Percentiles rank a stretch among this genome's conserved stretches.
phyloP scores from a whole-genome alignment of 53 echinoderm and acorn worm species.

The Patiria pectinifera region DNA sequence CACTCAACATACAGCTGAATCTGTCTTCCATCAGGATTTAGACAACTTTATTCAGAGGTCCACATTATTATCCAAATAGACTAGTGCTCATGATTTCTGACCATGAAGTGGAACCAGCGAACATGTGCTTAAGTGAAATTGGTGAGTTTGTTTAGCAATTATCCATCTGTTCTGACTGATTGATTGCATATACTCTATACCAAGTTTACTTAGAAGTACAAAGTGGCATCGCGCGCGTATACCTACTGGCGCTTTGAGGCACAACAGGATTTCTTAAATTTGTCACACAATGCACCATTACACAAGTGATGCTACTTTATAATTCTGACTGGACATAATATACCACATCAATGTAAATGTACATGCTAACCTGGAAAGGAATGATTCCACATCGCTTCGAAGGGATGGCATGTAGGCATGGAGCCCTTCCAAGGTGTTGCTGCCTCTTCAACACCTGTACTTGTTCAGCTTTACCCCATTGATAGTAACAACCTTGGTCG shows the following conservation, averaged over 20 bases:
- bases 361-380: constrained; percentile 69
- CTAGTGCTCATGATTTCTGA: constrained; percentile 8
- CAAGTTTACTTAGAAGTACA: constrained; percentile 1
- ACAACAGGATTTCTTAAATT: neutral
- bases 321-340: too few species aligned
- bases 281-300: constrained; percentile 10
- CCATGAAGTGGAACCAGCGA: neutral
- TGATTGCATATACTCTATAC: constrained; percentile 8
- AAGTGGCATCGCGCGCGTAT: constrained; percentile 1
- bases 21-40: constrained; percentile 5
- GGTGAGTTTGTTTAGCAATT: neutral
- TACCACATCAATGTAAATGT: neutral
- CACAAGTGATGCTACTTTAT: neutral
- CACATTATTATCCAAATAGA: constrained; percentile 1
- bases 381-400: constrained; percentile 68
- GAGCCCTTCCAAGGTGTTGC: constrained; percentile 65
- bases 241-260: neutral
- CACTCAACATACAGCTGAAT: constrained; percentile 6
- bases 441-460: constrained; percentile 68
- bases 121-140: neutral
- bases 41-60: neutral
- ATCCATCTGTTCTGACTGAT: constrained; percentile 16
- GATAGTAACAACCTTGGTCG: constrained; percentile 65
- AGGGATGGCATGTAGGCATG: constrained; percentile 64
- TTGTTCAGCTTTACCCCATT: constrained; percentile 66